Base-by-base conservation (phyloP, 1,140 invertebrate species). In the Heliconius nattereri region DNA sequence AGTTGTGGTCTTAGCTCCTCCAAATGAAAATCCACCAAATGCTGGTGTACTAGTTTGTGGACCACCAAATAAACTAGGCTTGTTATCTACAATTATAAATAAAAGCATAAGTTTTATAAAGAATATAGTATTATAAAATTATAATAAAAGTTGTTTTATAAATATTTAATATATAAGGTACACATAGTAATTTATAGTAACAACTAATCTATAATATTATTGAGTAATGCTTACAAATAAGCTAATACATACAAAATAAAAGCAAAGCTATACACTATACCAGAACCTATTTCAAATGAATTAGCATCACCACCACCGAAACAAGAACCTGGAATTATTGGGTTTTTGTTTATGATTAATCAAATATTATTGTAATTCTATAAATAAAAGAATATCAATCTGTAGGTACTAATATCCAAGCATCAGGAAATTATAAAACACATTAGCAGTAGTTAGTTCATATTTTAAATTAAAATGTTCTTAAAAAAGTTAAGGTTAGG, bases 11-110 rank as follows among this genome's bases (percentile, higher is more conserved):
- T 92, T 92, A 71, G 85, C 86, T 76, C 90, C 91, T 75, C 92
- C 91, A 86, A 92, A 91, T 37, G 86, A 78, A 72, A 93, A 92
- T n/a, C 85, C 83, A 9, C 88, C 87, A 83, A 90, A 91, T 20
- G 85, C 82, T 32, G 86, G 84, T n/a, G 87, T 85, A 82, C 76
- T 86, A 19, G 80, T 84, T 52, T 84, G 83, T 2, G 85, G 81
- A 81, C 83, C 87, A 6, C 85, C 81, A 79, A 93, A 93, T 19
- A 92, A 83, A 73, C 85, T 87, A 77, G 87, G 79, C 75, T 93
- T 93, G 72, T 86, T 92, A 76, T 93, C 92, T 93, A 82, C 35
- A 83, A 87, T 57, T 7, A 74, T 71, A 81, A 78, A 76, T 70
- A 70, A 49, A 66, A 66, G 13, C 5, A 8, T 6, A 26, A 66